Evolutionary conservation across 1,140 invertebrate species (phyloP).

Genomic region (Drosophila rhopaloa): DNA sequence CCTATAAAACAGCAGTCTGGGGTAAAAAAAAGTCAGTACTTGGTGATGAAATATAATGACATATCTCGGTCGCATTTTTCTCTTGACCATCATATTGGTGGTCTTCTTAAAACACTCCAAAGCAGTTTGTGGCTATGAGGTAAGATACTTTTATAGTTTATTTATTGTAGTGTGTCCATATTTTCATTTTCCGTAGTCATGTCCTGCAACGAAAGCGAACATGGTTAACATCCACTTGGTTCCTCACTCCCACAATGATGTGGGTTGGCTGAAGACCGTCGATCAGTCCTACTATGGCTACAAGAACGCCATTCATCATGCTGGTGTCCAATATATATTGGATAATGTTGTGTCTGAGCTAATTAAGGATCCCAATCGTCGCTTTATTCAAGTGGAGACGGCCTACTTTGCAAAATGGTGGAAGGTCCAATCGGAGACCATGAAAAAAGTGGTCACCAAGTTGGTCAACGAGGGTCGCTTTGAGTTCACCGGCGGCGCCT

Average conservation of each 20-base stretch:
- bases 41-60: constrained; percentile 8
- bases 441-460: constrained; percentile 86
- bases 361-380: constrained; percentile 89
- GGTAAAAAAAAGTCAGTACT: constrained; percentile 13
- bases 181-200: constrained; percentile 85
- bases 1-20: constrained; percentile 32
- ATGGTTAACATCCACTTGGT: constrained; percentile 94
- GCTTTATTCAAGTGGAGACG: constrained; percentile 92
- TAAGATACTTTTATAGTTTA: background rate
- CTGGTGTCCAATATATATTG: constrained; percentile 96
- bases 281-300: constrained; percentile 96
- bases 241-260: constrained; percentile 94
- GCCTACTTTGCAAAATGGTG: constrained; percentile 98
- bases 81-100: constrained; percentile 29
- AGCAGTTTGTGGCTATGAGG: constrained; percentile 61
- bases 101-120: constrained; percentile 4
- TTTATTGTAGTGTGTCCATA: background rate
- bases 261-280: constrained; percentile 96
- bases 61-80: background rate
- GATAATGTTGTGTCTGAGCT: constrained; percentile 95
- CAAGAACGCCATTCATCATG: constrained; percentile 89
- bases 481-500: constrained; percentile 94
- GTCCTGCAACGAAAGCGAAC: constrained; percentile 86
- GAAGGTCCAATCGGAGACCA: constrained; percentile 89
- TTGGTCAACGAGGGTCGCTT: constrained; percentile 91